A percentile compares a stretch with the other conserved stretches of the same genome.
Conservation (phyloP, 1,140 invertebrate species). For the Aplysia californica region DNA sequence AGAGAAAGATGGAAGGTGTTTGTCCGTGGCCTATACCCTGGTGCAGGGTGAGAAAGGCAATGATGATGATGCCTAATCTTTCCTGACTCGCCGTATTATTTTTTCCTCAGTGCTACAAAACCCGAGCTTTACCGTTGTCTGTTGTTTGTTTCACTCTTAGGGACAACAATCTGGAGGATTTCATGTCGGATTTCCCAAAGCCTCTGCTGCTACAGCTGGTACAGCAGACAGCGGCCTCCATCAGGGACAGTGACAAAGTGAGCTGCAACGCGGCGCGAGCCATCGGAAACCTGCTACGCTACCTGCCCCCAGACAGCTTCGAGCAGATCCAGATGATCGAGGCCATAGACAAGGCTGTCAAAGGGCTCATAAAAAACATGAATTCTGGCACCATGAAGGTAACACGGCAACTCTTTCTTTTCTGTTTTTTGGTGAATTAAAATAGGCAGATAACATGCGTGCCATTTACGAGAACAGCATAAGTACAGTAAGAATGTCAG, state of each 20-base stretch:
- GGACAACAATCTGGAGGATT: slow-evolving; percentile 53
- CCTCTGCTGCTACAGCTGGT: slow-evolving; percentile 77
- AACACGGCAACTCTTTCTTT: background rate
- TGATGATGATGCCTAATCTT: too few relatives aligned
- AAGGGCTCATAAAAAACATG: slow-evolving; percentile 76
- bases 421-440: background rate
- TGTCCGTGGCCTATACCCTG: too few relatives aligned
- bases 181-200: slow-evolving; percentile 76
- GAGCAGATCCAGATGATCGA: slow-evolving; percentile 69
- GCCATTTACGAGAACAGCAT: too few relatives aligned
- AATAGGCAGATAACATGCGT: background rate
- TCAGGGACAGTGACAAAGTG: slow-evolving; percentile 78
- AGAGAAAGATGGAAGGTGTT: too few relatives aligned
- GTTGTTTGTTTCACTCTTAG: slow-evolving; percentile 34
- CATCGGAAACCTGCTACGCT: slow-evolving; percentile 81
- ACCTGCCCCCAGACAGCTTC: slow-evolving; percentile 69
- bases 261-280: slow-evolving; percentile 84
- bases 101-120: too few relatives aligned
- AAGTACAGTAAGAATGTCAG: too few relatives aligned
- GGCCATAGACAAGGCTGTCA: slow-evolving; percentile 70
- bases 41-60: too few relatives aligned
- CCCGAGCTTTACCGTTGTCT: too few relatives aligned
- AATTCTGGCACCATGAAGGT: slow-evolving; percentile 82
- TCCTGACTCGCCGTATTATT: too few relatives aligned
- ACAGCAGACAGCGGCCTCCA: slow-evolving; percentile 74